Evolutionary conservation across 92 coral and sea anemone species (phyloP).

Genomic region (Phenganax marumi): DNA sequence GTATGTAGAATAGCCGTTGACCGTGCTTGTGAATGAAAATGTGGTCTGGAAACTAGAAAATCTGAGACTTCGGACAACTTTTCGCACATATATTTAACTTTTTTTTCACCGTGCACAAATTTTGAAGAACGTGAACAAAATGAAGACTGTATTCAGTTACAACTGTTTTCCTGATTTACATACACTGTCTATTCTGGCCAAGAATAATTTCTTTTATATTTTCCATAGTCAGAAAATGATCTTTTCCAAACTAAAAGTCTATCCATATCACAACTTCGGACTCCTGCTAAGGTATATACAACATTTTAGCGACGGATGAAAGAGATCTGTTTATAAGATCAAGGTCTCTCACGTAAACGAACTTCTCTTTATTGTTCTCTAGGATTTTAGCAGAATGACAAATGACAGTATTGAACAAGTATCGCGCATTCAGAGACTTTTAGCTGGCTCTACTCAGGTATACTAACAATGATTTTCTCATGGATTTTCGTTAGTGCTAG

Average conservation of each 20-base stretch:
- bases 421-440: slow-evolving; percentile 90
- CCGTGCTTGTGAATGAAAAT: not conserved
- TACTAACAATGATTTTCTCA: not conserved
- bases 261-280: slow-evolving; percentile 36
- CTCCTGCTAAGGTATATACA: slow-evolving; percentile 6
- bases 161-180: not conserved
- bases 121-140: no score
- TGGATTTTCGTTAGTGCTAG: not conserved
- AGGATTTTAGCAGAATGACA: slow-evolving; percentile 69
- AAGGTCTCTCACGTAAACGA: not conserved
- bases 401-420: slow-evolving; percentile 91
- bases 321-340: not conserved
- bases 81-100: no score
- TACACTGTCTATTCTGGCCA: not conserved
- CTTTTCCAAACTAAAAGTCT: slow-evolving; percentile 21
- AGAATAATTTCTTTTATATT: not conserved
- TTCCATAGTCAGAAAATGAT: slow-evolving; percentile 11
- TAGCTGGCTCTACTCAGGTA: slow-evolving; percentile 94
- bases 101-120: no score
- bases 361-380: slow-evolving; percentile 17
- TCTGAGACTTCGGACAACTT: not conserved
- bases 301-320: not conserved
- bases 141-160: not conserved
- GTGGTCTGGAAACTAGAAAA: not conserved
- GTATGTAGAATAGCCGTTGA: not conserved